phyloP scores from a whole-genome alignment of 2,797 vertebrate species.

The Avahi laniger region DNA sequence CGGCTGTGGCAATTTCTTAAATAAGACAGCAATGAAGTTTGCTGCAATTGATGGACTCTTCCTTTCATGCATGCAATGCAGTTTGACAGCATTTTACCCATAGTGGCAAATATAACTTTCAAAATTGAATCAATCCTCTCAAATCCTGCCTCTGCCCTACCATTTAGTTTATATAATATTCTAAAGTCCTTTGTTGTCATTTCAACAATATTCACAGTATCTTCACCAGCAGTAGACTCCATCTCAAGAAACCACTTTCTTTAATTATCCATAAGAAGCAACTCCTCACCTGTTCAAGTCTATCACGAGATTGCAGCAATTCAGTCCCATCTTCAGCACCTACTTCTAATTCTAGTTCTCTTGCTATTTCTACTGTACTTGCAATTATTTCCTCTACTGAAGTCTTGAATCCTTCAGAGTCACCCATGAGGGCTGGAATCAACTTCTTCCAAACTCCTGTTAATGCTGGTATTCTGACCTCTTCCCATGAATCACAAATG shows the following conservation, averaged over 20 bases:
- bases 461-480: not conserved
- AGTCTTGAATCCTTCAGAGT: not conserved
- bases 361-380: not conserved
- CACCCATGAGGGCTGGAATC: not conserved
- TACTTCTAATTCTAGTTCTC: not conserved
- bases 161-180: not conserved
- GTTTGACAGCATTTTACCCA: not conserved
- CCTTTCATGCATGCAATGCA: not conserved
- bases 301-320: not conserved
- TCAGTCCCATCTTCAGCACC: not conserved
- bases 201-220: not conserved
- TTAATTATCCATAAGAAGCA: not conserved
- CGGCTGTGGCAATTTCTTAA: not conserved
- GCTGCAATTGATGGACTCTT: not conserved
- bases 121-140: not conserved
- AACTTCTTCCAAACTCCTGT: not conserved
- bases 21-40: not conserved
- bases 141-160: not conserved
- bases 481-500: not conserved
- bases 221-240: not conserved
- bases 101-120: not conserved
- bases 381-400: not conserved
- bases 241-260: not conserved
- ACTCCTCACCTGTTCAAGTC: not conserved
- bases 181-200: not conserved